Conservation (phyloP, 2,888 invertebrate species). For the Monoplex corrugatus region DNA sequence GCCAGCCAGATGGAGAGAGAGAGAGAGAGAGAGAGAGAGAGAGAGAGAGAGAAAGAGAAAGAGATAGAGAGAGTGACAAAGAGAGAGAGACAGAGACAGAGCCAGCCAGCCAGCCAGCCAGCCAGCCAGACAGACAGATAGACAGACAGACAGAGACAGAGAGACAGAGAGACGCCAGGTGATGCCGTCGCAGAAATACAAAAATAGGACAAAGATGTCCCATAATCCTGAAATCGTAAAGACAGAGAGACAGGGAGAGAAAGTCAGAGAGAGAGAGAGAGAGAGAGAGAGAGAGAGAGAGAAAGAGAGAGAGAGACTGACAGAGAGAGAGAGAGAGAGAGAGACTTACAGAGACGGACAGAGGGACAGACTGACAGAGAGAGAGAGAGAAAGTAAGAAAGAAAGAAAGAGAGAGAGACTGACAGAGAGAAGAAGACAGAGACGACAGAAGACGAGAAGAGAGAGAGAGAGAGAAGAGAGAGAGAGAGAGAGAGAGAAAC, state of each 20-base stretch:
- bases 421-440: conserved; percentile 33
- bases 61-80: neutral
- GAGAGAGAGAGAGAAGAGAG: neutral
- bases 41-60: neutral
- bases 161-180: no score
- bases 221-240: no score
- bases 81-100: neutral
- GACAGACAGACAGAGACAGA: no score
- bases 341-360: neutral
- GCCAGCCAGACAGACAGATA: neutral
- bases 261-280: neutral
- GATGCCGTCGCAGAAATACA: no score
- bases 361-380: neutral
- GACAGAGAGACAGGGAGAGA: neutral
- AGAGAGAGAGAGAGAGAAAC: neutral
- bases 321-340: neutral
- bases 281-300: neutral
- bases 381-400: conserved; percentile 24
- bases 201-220: no score
- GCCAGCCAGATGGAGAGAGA: neutral
- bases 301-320: neutral
- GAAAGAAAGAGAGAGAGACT: conserved; percentile 46
- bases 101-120: neutral
- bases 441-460: neutral
- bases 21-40: neutral